phyloP scores from a whole-genome alignment of 92 coral and sea anemone species.

The Desmophyllum pertusum region DNA sequence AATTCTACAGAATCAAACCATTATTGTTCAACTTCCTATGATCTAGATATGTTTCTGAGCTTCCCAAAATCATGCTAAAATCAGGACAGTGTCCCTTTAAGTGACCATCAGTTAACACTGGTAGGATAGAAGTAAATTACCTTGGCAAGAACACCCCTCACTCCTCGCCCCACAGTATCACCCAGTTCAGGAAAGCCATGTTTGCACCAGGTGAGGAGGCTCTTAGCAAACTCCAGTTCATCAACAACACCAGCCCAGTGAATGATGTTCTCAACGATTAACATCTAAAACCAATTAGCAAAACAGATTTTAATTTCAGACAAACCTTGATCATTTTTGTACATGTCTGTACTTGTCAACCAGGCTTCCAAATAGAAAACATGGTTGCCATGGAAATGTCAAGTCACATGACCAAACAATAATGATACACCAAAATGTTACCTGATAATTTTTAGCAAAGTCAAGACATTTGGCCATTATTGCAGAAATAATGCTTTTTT shows the following conservation, averaged over 20 bases:
- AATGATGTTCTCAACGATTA: conserved; percentile 85
- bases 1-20: too few species aligned
- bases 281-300: conserved; percentile 54
- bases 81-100: too few species aligned
- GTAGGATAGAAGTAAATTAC: conserved; percentile 30
- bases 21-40: too few species aligned
- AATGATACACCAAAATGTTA: too few species aligned
- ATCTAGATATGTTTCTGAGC: too few species aligned
- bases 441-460: too few species aligned
- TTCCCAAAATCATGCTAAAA: too few species aligned
- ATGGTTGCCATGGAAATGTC: too few species aligned
- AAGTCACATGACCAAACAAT: too few species aligned
- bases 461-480: too few species aligned
- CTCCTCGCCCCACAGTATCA: conserved; percentile 81
- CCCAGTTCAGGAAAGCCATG: conserved; percentile 94
- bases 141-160: conserved; percentile 93
- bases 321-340: neutral
- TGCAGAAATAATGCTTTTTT: too few species aligned
- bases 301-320: neutral
- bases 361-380: neutral
- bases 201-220: conserved; percentile 86
- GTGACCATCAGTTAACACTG: too few species aligned
- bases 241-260: conserved; percentile 99
- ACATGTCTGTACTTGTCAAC: neutral
- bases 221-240: conserved; percentile 94